Evolutionary conservation across 1,140 invertebrate species (phyloP).

Genomic region (Drosophila pruinosa): DNA sequence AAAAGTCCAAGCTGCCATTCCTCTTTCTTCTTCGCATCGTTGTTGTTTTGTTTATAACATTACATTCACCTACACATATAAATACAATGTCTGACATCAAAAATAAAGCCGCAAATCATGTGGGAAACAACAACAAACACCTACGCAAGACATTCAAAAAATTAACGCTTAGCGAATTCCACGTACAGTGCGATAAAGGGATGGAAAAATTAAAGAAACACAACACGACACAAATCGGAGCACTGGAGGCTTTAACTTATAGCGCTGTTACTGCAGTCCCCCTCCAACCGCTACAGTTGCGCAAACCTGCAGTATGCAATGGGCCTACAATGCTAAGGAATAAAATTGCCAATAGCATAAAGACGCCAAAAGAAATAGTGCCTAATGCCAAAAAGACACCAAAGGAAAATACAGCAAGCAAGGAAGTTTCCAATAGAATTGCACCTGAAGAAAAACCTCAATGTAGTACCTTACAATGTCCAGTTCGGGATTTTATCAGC

Average conservation of each 20-base stretch:
- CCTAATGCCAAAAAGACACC: no score
- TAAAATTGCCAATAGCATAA: no score
- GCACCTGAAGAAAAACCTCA: no score
- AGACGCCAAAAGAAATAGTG: no score
- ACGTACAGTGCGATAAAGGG: not conserved
- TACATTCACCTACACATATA: not conserved
- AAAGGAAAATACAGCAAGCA: no score
- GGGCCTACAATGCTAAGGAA: no score
- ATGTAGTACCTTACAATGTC: no score
- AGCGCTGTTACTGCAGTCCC: no score
- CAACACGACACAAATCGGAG: not conserved
- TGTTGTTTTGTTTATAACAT: not conserved
- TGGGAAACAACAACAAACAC: not conserved
- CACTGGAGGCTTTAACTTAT: not conserved
- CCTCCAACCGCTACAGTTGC: no score
- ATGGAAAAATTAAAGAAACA: not conserved
- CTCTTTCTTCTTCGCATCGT: not conserved
- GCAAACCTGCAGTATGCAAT: no score
- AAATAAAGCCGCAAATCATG: not conserved
- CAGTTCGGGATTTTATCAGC: no score
- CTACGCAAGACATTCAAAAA: slow-evolving; percentile 6
- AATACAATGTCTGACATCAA: slow-evolving; percentile 20
- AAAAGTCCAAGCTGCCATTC: not conserved
- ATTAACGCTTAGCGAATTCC: slow-evolving; percentile 25
- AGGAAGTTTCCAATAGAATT: no score